These are phyloP conservation scores for Aporophyla lueneburgensis DNA, from an alignment of 2,888 invertebrate genomes.

Conservation along the genomic window DNA sequence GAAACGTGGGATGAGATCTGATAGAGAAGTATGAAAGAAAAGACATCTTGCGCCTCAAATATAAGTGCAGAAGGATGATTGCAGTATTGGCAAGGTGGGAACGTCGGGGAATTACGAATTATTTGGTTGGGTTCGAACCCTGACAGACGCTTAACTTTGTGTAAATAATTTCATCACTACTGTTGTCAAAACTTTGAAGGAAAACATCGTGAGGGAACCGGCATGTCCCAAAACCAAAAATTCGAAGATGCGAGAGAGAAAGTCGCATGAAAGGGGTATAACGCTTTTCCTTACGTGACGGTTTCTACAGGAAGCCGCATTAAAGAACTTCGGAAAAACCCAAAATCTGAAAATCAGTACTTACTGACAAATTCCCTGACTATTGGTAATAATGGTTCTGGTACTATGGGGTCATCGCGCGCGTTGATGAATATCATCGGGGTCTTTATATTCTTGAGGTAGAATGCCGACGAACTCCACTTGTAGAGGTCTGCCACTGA, in stretches of 20 bases:
- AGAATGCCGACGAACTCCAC: conserved; percentile 96
- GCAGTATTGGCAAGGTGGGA: too few relatives aligned
- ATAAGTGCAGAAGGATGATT: neutral
- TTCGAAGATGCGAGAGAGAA: neutral
- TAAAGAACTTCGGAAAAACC: neutral
- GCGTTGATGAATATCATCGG: conserved; percentile 98
- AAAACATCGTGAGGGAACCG: too few relatives aligned
- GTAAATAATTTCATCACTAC: too few relatives aligned
- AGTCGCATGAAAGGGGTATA: neutral
- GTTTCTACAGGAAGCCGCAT: neutral
- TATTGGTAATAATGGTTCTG: conserved; percentile 93
- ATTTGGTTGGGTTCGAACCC: too few relatives aligned
- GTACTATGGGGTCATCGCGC: conserved; percentile 97
- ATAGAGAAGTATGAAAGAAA: neutral
- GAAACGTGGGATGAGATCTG: neutral
- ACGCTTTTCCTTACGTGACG: neutral
- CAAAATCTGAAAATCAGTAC: conserved; percentile 75
- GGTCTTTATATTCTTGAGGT: conserved; percentile 94
- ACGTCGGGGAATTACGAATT: too few relatives aligned
- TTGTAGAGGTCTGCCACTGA: conserved; percentile 95
- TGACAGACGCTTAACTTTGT: too few relatives aligned
- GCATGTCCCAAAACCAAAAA: too few relatives aligned
- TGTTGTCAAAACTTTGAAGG: too few relatives aligned
- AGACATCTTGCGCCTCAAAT: neutral
- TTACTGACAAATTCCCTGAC: conserved; percentile 95